Base-by-base conservation (phyloP, 2,888 invertebrate species). In the Caenorhabditis drosophilae region DNA sequence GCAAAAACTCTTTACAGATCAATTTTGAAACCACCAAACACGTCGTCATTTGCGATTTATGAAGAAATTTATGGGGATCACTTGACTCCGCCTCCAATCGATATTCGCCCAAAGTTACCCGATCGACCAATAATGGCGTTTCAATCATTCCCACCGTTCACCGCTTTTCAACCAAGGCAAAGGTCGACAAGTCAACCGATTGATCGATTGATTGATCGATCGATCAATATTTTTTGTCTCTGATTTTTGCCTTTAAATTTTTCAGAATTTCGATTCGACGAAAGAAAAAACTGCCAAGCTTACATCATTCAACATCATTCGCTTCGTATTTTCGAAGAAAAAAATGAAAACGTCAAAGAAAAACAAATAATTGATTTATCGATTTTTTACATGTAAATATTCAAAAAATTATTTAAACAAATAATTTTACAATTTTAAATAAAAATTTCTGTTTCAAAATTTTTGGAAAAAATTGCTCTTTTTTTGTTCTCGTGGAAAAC, bases 1-100 rank as follows among this genome's bases (percentile, higher is more conserved):
- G n/a, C n/a, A n/a, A n/a, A n/a, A n/a, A n/a, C n/a, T n/a, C n/a
- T n/a, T n/a, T n/a, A n/a, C n/a, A n/a, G 58, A 12, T 62, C 66
- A 1, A 72, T 72, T 46, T 44, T 72, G 16, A 72, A 72, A 20
- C n/a, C n/a, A n/a, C n/a, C n/a, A n/a, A 64, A 63, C 20, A 42
- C 66, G 1, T 55, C 68, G 4, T 53, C 63, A n/a, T 66, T 61
- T 31, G 68, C 62, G 20, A 72, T 72, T 49, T 72, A 72, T 42
- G 72, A 72, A 31, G 72, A 72, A 31, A 72, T 72, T 20, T 62
- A 72, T 53, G 67, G 68, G 15, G 72, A 72, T 47, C 61, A 69
- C 42, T 42, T 72, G 52, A 56, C 59, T 26, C 72, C 72, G 12
- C 35, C 52, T 1, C 72, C 72, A 12, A 57, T 40, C 7, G 72